A percentile compares a stretch with the other conserved stretches of the same genome.
Conservation (phyloP, 2,888 invertebrate species). For the Melinaea menophilus region DNA sequence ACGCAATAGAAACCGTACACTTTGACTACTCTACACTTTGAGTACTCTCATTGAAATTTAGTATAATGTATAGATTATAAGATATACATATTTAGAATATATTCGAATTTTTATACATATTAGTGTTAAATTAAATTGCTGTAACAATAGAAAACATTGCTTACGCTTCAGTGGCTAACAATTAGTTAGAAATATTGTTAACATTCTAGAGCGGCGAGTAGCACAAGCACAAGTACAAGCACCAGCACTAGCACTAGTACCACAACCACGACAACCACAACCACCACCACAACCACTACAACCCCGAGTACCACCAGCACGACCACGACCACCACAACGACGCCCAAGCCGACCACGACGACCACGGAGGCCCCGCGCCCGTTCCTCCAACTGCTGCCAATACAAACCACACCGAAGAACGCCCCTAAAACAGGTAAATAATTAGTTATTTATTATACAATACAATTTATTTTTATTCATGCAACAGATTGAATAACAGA, state of each 20-base stretch:
- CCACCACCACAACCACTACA: constrained; percentile 64
- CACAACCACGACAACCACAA: constrained; percentile 55
- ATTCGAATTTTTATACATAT: not conserved
- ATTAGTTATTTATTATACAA: not conserved
- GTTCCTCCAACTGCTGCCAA: constrained; percentile 68
- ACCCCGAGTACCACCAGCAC: constrained; percentile 61
- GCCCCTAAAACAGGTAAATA: constrained; percentile 54
- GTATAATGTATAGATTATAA: too few species aligned
- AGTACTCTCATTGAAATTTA: too few species aligned
- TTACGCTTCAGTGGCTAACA: constrained; percentile 25
- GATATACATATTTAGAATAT: too few species aligned
- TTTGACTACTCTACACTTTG: too few species aligned
- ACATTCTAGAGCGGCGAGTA: constrained; percentile 47
- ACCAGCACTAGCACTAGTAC: constrained; percentile 52
- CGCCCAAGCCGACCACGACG: constrained; percentile 51
- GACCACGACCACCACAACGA: constrained; percentile 49
- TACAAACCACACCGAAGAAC: constrained; percentile 49
- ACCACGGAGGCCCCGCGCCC: constrained; percentile 51
- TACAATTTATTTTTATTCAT: not conserved
- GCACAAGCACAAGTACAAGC: constrained; percentile 43
- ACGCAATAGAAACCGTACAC: too few species aligned
- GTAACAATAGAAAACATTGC: constrained; percentile 1
- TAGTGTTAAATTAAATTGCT: not conserved
- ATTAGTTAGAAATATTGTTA: constrained; percentile 22
- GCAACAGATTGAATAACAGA: too few species aligned